phyloP scores from a whole-genome alignment of 2,113 vertebrate genomes.

The Sinocyclocheilus rhinocerous region DNA sequence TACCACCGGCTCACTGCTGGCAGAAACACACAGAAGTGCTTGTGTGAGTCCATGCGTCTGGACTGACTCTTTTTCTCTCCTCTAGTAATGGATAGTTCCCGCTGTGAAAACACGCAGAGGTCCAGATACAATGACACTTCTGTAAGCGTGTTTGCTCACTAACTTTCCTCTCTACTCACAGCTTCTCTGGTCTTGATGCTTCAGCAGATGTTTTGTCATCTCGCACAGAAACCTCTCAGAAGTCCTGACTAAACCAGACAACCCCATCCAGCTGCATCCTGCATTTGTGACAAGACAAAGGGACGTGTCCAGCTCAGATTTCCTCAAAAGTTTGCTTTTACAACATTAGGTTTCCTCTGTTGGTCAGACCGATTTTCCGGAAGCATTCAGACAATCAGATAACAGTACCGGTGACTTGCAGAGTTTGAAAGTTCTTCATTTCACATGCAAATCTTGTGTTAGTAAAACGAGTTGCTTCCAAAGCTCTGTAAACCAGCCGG shows the following conservation, averaged over 20 bases:
- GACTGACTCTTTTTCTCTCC: conserved; percentile 24
- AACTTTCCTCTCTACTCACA: neutral
- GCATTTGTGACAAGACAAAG: neutral
- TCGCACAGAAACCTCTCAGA: neutral
- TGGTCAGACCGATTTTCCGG: conserved; percentile 26
- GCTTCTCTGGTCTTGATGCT: neutral
- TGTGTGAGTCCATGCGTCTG: conserved; percentile 35
- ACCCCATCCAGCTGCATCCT: neutral
- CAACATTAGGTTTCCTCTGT: conserved; percentile 52
- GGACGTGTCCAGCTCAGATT: neutral
- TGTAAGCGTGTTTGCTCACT: conserved; percentile 1
- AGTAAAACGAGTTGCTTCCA: neutral
- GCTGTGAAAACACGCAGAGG: conserved; percentile 2
- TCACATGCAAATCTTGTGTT: neutral
- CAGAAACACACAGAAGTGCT: conserved; percentile 41
- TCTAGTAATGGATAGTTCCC: conserved; percentile 20
- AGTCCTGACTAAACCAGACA: neutral
- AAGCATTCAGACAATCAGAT: conserved; percentile 48
- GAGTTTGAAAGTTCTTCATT: neutral
- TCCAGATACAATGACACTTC: conserved; percentile 3
- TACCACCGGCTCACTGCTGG: conserved; percentile 49
- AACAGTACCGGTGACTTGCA: conserved; percentile 17
- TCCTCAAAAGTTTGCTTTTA: conserved; percentile 49
- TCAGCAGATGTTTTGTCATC: neutral
- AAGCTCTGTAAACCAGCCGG: neutral